Base-by-base conservation (phyloP, 2,888 invertebrate genomes). In the Pseudolycoriella hygida region DNA sequence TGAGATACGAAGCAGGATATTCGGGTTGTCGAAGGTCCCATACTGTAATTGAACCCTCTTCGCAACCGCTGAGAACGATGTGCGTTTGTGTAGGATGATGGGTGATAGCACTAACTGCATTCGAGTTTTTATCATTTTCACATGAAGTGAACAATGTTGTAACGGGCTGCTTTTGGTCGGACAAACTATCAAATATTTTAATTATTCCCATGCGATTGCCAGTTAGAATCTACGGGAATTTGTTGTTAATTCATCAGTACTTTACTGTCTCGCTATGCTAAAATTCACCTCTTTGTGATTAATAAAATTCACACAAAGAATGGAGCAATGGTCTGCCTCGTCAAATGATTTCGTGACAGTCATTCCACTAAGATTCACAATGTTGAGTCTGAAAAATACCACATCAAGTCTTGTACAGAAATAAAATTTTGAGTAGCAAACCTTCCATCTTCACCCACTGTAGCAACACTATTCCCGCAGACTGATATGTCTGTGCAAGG, bases 71-170 rank as follows among this genome's bases (percentile, higher is more conserved):
- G 0, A 89, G 61, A 6, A 77, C 70, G 30, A 92, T 76, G 59
- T 93, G 89, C 1, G 81, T 76, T 56, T 93, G 90, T 11, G 85
- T 86, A 0, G 92, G 92, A 64, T 93, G 90, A 53, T 76, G 77
- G 15, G 79, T 72, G 41, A 92, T 69, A 57, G 83, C 80, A 2
- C 80, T 82, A 1, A 83, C 80, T 43, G 77, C 80, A 50, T 62
- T 64, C 0, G 57, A 58, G 17, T 53, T 56, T 34, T 60, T 63
- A 49, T 74, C 71, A 66, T 75, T 76, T 50, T 82, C 81, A 1
- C 80, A 81, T 25, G 80, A 80, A 46, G 85, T 67, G 55, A 82
- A 74, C 56, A 89, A 84, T 34, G 77, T 76, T 38, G 74, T 73
- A 1, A 72, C 67, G 2, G 86, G 79, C 49, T 73, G 72, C 54